phyloP scores from a whole-genome alignment of 1,140 invertebrate genomes.

The Drosophila quadrilineata region DNA sequence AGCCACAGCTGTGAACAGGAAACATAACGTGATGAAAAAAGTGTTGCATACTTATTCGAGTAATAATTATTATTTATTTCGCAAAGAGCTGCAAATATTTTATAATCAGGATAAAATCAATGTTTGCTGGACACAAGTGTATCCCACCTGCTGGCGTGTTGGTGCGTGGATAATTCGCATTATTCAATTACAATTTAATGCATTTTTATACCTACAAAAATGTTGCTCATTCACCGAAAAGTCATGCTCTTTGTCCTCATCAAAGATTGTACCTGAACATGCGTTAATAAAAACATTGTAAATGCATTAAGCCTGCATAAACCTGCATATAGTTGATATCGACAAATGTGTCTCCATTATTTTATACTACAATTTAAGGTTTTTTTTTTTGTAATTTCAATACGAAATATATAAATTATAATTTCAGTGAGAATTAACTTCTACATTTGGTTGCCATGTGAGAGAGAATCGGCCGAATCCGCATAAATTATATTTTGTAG shows the following conservation, averaged over 20 bases:
- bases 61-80: background rate
- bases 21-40: no score
- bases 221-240: background rate
- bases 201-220: conserved; percentile 49
- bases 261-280: conserved; percentile 15
- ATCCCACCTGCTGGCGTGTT: conserved; percentile 18
- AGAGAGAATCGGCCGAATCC: conserved; percentile 30
- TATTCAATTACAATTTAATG: conserved; percentile 66
- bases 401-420: conserved; percentile 42
- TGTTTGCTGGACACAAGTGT: no score
- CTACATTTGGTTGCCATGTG: conserved; percentile 50
- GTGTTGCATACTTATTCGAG: conserved; percentile 39
- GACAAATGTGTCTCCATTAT: conserved; percentile 58
- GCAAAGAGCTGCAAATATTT: background rate
- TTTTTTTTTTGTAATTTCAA: conserved; percentile 45
- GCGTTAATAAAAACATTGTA: background rate
- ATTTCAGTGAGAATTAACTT: conserved; percentile 35
- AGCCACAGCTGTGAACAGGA: no score
- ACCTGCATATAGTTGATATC: conserved; percentile 41
- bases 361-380: no score
- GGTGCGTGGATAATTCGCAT: conserved; percentile 46
- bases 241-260: conserved; percentile 59
- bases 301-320: conserved; percentile 8
- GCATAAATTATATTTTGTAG: conserved; percentile 58
- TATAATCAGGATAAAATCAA: no score